Percentiles rank a stretch among this genome's conserved stretches.
Evolutionary conservation across 1,140 invertebrate genomes (phyloP).

Genomic region (Portunus trituberculatus): DNA sequence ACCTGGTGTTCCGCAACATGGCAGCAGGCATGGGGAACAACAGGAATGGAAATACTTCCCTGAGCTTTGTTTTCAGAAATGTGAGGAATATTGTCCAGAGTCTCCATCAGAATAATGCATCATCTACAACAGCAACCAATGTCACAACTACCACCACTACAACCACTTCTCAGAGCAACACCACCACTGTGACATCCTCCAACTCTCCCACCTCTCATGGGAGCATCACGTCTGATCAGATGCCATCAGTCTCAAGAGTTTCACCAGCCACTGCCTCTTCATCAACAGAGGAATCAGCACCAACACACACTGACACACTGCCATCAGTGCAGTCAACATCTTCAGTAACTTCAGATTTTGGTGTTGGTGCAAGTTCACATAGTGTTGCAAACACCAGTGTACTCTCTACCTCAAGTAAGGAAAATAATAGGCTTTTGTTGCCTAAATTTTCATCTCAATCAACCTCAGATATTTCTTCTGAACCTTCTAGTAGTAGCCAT

Average conservation of each 20-base stretch:
- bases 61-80: slow-evolving; percentile 70
- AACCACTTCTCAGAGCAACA: neutral
- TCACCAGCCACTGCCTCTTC: neutral
- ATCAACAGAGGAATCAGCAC: neutral
- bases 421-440: too few relatives aligned
- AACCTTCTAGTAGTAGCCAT: too few relatives aligned
- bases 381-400: too few relatives aligned
- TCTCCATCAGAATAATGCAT: slow-evolving; percentile 54
- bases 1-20: slow-evolving; percentile 66
- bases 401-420: too few relatives aligned
- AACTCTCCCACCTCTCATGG: neutral
- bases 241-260: neutral
- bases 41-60: slow-evolving; percentile 58
- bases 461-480: too few relatives aligned
- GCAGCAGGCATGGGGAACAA: slow-evolving; percentile 47
- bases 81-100: slow-evolving; percentile 65
- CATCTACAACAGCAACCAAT: slow-evolving; percentile 44
- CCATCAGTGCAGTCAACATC: neutral
- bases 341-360: neutral
- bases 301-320: neutral
- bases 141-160: neutral
- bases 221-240: neutral
- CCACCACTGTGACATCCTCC: neutral
- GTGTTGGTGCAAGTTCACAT: neutral
- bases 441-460: too few relatives aligned